These are phyloP conservation scores for Pangasius djambal DNA, from an alignment of 2,797 vertebrate genomes.

Conservation along the genomic window DNA sequence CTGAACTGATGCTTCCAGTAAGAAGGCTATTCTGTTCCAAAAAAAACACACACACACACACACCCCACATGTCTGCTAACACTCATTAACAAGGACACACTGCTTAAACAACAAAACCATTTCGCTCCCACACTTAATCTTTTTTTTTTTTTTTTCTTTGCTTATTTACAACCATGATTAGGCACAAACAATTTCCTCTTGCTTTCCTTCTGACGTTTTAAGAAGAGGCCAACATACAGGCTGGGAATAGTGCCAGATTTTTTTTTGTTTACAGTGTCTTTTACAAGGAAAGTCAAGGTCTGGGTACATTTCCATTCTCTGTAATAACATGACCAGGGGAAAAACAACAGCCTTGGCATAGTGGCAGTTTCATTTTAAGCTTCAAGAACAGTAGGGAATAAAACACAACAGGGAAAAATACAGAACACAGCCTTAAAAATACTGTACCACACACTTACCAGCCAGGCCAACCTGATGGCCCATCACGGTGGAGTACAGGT, in stretches of 20 bases:
- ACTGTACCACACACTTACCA: conserved; percentile 70
- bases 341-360: background rate
- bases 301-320: background rate
- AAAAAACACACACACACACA: background rate
- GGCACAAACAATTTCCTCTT: background rate
- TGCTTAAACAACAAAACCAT: background rate
- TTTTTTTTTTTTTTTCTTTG: background rate
- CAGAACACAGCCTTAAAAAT: background rate
- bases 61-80: background rate
- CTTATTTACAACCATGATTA: background rate
- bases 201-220: background rate
- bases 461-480: conserved; percentile 93
- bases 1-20: background rate
- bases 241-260: background rate
- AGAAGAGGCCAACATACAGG: background rate
- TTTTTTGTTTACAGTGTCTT: background rate
- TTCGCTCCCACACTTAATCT: background rate
- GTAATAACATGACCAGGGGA: background rate
- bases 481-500: conserved; percentile 89
- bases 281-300: background rate
- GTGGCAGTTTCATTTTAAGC: background rate
- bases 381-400: background rate
- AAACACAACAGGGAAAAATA: background rate
- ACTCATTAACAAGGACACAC: background rate
- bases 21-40: background rate